These are phyloP conservation scores for Cyanoderma ruficeps DNA, from an alignment of 2,113 vertebrate species.

Conservation along the genomic window DNA sequence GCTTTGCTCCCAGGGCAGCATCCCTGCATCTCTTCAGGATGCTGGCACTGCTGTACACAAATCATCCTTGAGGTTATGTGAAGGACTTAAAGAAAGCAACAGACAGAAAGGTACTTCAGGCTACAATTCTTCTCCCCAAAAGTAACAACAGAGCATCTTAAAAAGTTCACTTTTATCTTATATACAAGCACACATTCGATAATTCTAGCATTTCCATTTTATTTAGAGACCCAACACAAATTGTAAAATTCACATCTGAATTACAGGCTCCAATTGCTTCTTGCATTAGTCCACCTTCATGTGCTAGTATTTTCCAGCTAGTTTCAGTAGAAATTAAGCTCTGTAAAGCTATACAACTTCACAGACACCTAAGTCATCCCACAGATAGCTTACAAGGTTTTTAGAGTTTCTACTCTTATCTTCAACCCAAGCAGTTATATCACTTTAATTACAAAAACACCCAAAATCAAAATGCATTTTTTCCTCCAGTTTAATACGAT, in stretches of 20 bases:
- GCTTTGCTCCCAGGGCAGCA: background rate
- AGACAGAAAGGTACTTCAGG: background rate
- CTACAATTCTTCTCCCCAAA: background rate
- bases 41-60: background rate
- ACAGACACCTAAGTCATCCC: accelerated
- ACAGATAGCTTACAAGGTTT: background rate
- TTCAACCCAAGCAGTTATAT: background rate
- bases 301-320: background rate
- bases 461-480: background rate
- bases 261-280: background rate
- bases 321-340: background rate
- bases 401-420: background rate
- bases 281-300: background rate
- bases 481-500: background rate
- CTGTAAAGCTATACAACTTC: background rate
- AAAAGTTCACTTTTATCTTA: background rate
- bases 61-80: background rate
- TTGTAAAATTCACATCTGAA: background rate
- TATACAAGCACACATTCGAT: background rate
- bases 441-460: background rate
- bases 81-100: background rate
- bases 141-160: background rate
- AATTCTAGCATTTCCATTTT: background rate
- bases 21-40: background rate
- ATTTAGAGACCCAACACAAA: background rate